Base-by-base conservation (phyloP, 1,140 invertebrate genomes). In the Pachypsylla venusta region DNA sequence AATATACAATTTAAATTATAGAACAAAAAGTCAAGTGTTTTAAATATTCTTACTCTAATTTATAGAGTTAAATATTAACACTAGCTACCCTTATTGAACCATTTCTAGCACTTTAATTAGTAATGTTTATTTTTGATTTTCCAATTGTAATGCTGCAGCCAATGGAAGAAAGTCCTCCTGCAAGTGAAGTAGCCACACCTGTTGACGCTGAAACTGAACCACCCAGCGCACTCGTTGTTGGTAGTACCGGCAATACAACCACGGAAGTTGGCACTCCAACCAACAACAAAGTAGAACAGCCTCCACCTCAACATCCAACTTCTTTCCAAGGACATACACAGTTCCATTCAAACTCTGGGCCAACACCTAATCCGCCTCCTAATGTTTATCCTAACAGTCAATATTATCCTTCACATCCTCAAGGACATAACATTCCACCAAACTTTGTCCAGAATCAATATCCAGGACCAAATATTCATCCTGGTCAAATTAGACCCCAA, bases 91-190 rank as follows among this genome's bases (percentile, higher is more conserved):
- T n/a, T n/a, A n/a, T n/a, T n/a, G n/a, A n/a, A n/a, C n/a, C n/a
- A n/a, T n/a, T 56, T 14, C 24, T 39, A 60, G n/a, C n/a, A 14
- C 55, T 12, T 19, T 3, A 14, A 39, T n/a, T 53, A 53, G 20
- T 25, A 5, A 40, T 24, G 19, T 25, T 48, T 16, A 13, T 20
- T 16, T 53, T 58, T 57, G 5, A 7, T 57, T 2, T 27, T 48
- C 5, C 7, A 35, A 19, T 48, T 7, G 27, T 35, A 39, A 14
- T 57, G 25, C 39, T 48, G 35, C 60, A 56, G 12, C 59, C 40
- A 53, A 53, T 60, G 19, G 60, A 60, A 57, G 54, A 57, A 48
- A 60, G 53, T 60, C 35, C 13, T 20, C 25, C 28, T 53, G 40
- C 55, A 12, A 24, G 53, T 25, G 54, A 56, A 22, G 59, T 42